phyloP scores from a whole-genome alignment of 2,797 vertebrate genomes.

The Enteromius mattozi region DNA sequence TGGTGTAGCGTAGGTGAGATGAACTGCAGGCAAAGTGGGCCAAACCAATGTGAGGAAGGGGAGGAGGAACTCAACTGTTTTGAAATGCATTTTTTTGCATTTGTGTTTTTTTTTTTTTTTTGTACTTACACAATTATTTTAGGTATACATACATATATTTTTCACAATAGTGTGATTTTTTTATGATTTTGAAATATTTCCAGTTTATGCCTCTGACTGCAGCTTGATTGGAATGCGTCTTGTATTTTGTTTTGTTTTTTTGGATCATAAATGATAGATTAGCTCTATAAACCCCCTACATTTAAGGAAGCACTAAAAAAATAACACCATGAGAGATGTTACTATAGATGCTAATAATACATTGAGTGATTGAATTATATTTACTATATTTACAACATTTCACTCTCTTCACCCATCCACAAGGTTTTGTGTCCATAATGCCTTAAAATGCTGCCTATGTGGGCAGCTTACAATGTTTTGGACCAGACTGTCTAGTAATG shows the following conservation, averaged over 20 bases:
- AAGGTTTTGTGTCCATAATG: background rate
- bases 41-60: no score
- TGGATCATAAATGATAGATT: constrained; percentile 64
- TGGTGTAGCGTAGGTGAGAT: no score
- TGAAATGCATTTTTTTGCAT: no score
- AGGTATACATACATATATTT: no score
- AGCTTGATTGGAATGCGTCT: constrained; percentile 58
- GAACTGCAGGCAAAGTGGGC: no score
- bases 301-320: background rate
- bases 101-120: no score
- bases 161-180: no score
- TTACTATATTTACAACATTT: background rate
- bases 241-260: constrained; percentile 55
- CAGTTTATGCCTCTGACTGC: background rate
- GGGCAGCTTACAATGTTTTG: background rate
- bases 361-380: background rate
- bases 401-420: background rate
- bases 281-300: background rate
- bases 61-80: no score
- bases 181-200: constrained; percentile 12
- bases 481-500: background rate
- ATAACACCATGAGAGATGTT: background rate
- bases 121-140: no score
- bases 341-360: background rate
- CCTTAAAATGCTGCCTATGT: background rate